These are phyloP conservation scores for Nannospalax galili DNA, from an alignment of 2,113 vertebrate genomes.

Conservation along the genomic window DNA sequence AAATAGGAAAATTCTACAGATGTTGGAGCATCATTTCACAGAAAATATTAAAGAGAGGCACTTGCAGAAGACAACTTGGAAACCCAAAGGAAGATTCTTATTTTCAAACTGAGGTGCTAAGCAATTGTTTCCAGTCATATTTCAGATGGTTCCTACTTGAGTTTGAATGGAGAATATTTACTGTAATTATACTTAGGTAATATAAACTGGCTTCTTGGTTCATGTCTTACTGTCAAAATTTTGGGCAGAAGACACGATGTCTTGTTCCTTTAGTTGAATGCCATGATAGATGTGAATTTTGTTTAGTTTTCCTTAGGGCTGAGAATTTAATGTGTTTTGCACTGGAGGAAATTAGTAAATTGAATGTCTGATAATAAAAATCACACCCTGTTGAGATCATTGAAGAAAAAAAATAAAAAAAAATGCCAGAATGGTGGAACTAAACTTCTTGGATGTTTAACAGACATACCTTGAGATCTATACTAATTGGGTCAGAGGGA, in stretches of 20 bases:
- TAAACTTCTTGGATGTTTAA: too few species aligned
- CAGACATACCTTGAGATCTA: too few species aligned
- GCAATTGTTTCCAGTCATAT: not conserved
- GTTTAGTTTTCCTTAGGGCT: not conserved
- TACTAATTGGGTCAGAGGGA: too few species aligned
- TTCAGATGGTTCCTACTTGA: not conserved
- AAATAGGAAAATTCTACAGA: not conserved
- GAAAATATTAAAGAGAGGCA: too few species aligned
- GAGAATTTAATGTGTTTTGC: not conserved
- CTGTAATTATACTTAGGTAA: not conserved
- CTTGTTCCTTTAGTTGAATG: not conserved
- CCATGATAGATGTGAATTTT: not conserved
- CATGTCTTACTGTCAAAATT: not conserved
- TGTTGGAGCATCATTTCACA: not conserved
- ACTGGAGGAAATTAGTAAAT: not conserved
- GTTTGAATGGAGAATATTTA: not conserved
- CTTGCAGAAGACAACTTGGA: not conserved
- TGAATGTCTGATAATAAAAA: not conserved
- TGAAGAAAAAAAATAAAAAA: too few species aligned
- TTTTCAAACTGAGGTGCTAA: not conserved
- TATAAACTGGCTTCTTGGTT: not conserved
- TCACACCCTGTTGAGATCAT: not conserved
- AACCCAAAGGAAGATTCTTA: not conserved
- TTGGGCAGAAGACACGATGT: rapidly evolving
- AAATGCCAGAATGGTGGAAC: too few species aligned